Percentiles rank a stretch among this genome's conserved stretches.
Evolutionary conservation across 2,888 invertebrate genomes (phyloP).

Genomic region (Drosophila nr. perissopoda): DNA sequence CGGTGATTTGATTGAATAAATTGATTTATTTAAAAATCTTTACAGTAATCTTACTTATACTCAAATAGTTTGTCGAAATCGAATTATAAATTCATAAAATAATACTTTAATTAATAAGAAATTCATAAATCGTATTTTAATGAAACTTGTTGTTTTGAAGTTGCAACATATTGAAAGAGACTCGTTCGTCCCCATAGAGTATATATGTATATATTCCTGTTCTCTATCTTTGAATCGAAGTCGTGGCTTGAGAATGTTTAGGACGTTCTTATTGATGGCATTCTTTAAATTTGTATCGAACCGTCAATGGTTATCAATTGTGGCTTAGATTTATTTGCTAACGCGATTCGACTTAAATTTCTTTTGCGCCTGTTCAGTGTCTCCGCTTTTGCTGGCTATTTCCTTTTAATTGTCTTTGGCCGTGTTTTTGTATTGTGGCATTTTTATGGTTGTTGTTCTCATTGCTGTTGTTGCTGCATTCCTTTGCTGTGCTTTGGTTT

Average conservation of each 20-base stretch:
- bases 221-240: not conserved
- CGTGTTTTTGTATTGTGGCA: slow-evolving; percentile 57
- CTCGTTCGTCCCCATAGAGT: not conserved
- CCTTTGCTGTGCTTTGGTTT: slow-evolving; percentile 61
- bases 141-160: not conserved
- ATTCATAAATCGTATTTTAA: not conserved
- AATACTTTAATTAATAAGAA: not conserved
- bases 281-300: not conserved
- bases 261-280: no score
- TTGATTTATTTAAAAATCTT: no score
- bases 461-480: slow-evolving; percentile 59
- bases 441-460: slow-evolving; percentile 41
- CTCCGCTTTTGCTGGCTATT: slow-evolving; percentile 38
- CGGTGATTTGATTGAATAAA: not conserved
- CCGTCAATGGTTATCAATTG: slow-evolving; percentile 37
- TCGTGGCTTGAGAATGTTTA: not conserved
- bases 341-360: slow-evolving; percentile 24
- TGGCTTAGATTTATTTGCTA: slow-evolving; percentile 44
- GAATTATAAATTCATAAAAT: not conserved
- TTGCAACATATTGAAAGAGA: not conserved
- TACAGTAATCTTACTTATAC: not conserved
- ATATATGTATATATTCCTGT: not conserved
- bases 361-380: slow-evolving; percentile 27
- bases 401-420: slow-evolving; percentile 38
- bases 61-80: not conserved